Percentiles rank a stretch among this genome's conserved stretches.
These are phyloP conservation scores for Burhinus bistriatus DNA, from an alignment of 2,113 vertebrate species.

Conservation along the genomic window DNA sequence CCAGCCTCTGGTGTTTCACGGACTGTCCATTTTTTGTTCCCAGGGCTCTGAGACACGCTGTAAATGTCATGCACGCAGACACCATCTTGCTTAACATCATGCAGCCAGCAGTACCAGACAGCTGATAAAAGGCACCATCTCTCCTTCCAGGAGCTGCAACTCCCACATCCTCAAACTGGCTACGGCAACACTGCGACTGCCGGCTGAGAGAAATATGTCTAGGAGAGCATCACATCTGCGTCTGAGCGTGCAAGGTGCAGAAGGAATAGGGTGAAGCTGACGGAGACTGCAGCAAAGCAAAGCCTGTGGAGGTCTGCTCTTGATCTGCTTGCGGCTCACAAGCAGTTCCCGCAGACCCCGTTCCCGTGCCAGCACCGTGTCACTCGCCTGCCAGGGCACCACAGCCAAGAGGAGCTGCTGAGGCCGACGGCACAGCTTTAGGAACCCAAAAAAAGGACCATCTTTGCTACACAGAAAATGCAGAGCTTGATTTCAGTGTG, in stretches of 20 bases:
- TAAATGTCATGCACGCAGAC: not conserved
- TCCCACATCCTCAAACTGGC: slow-evolving; percentile 42
- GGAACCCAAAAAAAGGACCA: not conserved
- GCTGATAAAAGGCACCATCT: not conserved
- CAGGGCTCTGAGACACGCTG: not conserved
- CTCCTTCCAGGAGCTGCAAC: slow-evolving; percentile 29
- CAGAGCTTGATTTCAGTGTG: not conserved
- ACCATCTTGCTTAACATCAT: slow-evolving; percentile 35
- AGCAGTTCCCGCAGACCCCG: not conserved
- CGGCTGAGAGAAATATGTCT: slow-evolving; percentile 28
- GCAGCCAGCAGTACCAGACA: slow-evolving; percentile 20
- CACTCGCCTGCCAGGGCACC: not conserved
- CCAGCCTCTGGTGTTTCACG: not conserved
- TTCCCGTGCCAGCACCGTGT: not conserved
- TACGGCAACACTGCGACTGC: not conserved
- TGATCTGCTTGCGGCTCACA: slow-evolving; percentile 11
- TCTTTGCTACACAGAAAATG: not conserved
- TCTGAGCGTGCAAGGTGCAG: not conserved
- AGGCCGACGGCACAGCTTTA: not conserved
- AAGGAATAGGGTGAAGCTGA: slow-evolving; percentile 25
- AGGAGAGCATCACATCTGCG: slow-evolving; percentile 20
- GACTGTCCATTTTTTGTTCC: not conserved
- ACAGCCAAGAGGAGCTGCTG: slow-evolving; percentile 45
- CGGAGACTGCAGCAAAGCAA: slow-evolving; percentile 35
- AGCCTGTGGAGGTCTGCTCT: slow-evolving; percentile 45